A percentile compares a stretch with the other conserved stretches of the same genome.
Conservation (phyloP, 2,888 invertebrate species). For the Minunthozetes semirufus region DNA sequence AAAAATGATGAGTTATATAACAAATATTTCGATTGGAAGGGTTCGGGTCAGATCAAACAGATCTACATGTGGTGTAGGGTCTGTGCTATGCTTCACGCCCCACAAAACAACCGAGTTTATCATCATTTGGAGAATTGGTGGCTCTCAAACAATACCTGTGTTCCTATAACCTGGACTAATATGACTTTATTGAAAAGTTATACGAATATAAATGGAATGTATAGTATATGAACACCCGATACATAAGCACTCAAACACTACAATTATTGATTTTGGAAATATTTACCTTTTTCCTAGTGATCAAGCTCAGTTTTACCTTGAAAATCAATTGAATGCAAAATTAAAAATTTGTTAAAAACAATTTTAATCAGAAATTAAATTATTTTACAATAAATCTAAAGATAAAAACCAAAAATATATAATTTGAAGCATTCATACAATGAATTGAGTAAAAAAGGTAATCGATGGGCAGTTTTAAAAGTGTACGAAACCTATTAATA, state of each 20-base stretch:
- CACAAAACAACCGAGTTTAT: neutral
- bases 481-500: neutral
- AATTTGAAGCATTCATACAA: neutral
- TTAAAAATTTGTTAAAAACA: too few relatives aligned
- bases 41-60: slow-evolving; percentile 90
- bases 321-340: too few relatives aligned
- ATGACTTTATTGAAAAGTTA: neutral
- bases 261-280: too few relatives aligned
- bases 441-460: neutral
- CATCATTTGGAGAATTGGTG: neutral
- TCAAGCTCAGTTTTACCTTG: too few relatives aligned
- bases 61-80: slow-evolving; percentile 89
- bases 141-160: neutral
- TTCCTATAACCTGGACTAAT: neutral
- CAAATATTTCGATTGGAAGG: slow-evolving; percentile 89
- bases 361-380: too few relatives aligned
- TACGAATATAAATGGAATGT: neutral
- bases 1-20: slow-evolving; percentile 83
- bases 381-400: too few relatives aligned
- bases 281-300: too few relatives aligned
- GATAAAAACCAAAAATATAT: neutral
- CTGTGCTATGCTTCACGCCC: slow-evolving; percentile 70
- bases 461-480: neutral
- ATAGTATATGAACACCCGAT: neutral
- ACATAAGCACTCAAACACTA: too few relatives aligned